Conservation (phyloP, 2,113 vertebrate species). For the Danionella cerebrum region DNA sequence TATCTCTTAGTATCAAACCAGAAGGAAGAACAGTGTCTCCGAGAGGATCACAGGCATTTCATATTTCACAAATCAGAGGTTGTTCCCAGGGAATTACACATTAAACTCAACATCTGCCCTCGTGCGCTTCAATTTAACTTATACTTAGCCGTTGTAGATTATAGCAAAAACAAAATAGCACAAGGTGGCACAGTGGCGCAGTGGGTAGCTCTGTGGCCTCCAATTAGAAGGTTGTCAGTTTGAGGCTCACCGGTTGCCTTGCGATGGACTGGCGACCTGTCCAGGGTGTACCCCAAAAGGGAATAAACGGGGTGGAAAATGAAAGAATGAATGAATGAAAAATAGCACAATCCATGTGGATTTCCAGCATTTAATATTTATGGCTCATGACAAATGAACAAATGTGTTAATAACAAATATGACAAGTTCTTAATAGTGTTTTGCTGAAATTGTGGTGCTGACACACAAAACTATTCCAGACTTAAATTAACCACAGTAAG, state of each 20-base stretch:
- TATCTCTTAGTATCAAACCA: too few relatives aligned
- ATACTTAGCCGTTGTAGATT: constrained; percentile 26
- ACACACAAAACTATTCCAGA: constrained; percentile 1
- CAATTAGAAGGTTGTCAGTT: too few relatives aligned
- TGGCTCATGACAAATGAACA: not conserved
- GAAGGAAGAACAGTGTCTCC: constrained; percentile 22
- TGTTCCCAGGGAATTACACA: constrained; percentile 35
- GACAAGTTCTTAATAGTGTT: constrained; percentile 7
- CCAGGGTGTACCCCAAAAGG: too few relatives aligned
- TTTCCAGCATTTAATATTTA: not conserved
- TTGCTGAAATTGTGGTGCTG: constrained; percentile 5
- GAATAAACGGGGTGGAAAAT: too few relatives aligned
- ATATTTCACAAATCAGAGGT: constrained; percentile 37
- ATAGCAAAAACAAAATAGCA: too few relatives aligned
- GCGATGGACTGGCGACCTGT: too few relatives aligned
- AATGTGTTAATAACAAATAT: not conserved
- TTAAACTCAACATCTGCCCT: not conserved
- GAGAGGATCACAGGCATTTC: constrained; percentile 34
- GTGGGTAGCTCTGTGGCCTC: too few relatives aligned
- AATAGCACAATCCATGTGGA: constrained; percentile 30
- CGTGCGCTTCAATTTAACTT: not conserved
- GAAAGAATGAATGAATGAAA: constrained; percentile 26
- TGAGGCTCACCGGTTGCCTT: too few relatives aligned
- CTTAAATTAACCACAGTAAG: not conserved
- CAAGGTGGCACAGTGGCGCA: too few relatives aligned